These are phyloP conservation scores for Micrasema longulum DNA, from an alignment of 1,140 invertebrate species.

Conservation along the genomic window DNA sequence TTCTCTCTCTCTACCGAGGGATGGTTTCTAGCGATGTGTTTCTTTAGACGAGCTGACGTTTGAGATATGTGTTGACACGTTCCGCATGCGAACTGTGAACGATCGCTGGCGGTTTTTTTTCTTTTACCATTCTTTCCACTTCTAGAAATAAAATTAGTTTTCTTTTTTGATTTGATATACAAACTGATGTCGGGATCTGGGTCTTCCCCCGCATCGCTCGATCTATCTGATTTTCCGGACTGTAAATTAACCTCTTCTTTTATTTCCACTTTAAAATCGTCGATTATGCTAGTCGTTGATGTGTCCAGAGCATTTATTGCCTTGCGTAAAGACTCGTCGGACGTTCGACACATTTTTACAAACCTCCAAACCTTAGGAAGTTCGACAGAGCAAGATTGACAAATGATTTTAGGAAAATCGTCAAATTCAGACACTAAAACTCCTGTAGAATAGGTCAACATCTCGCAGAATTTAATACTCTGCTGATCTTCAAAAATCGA, in stretches of 20 bases:
- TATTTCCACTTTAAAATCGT: conserved; percentile 30
- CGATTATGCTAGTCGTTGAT: neutral
- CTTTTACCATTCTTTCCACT: neutral
- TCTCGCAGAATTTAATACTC: conserved; percentile 22
- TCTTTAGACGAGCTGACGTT: conserved; percentile 59
- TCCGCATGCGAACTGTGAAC: conserved; percentile 70
- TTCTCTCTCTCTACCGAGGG: conserved; percentile 45
- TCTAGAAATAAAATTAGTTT: neutral
- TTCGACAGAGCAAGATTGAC: conserved; percentile 19
- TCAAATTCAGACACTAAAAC: conserved; percentile 12
- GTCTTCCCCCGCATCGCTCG: neutral
- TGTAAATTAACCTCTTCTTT: conserved; percentile 36
- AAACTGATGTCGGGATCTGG: too few relatives aligned
- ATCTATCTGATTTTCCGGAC: neutral
- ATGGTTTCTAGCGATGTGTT: conserved; percentile 56
- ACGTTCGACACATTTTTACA: conserved; percentile 35
- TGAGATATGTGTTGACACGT: conserved; percentile 63
- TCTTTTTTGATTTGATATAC: too few relatives aligned
- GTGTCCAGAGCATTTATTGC: conserved; percentile 3
- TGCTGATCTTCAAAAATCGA: conserved; percentile 22
- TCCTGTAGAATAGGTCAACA: conserved; percentile 14
- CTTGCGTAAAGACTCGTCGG: too few relatives aligned
- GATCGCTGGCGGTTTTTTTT: conserved; percentile 52
- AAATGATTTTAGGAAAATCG: conserved; percentile 22
- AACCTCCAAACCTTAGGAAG: conserved; percentile 27